Percentiles rank a stretch among this genome's conserved stretches.
Conservation (phyloP, 2,797 vertebrate species). For the Okamejei kenojei region DNA sequence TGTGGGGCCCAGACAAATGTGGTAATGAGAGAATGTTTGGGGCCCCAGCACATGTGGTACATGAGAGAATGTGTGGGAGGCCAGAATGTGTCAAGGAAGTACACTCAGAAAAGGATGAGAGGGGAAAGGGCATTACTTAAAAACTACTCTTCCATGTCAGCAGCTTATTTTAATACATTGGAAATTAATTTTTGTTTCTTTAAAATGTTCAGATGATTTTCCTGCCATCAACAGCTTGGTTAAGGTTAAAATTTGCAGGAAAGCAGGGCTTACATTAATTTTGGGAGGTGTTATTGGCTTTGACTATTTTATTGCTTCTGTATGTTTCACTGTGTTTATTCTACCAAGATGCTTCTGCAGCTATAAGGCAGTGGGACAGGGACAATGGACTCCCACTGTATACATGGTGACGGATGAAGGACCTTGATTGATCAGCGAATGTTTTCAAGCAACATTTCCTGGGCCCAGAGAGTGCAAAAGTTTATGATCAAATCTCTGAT, state of each 20-base stretch:
- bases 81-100: not conserved
- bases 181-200: not conserved
- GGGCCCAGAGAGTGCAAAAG: constrained; percentile 7
- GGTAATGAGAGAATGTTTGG: no score
- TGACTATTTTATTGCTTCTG: constrained; percentile 89
- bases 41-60: no score
- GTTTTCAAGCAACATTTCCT: not conserved
- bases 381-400: constrained; percentile 41
- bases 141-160: not conserved
- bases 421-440: constrained; percentile 37
- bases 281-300: constrained; percentile 78
- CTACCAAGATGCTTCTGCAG: constrained; percentile 51
- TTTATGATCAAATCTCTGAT: constrained; percentile 23
- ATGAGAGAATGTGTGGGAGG: not conserved
- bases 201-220: constrained; percentile 73
- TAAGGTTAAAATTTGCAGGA: constrained; percentile 89
- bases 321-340: constrained; percentile 80
- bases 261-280: constrained; percentile 86
- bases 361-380: constrained; percentile 50
- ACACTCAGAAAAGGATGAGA: not conserved
- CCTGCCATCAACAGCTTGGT: constrained; percentile 94
- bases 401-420: constrained; percentile 39
- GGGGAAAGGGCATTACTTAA: not conserved
- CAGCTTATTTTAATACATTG: not conserved
- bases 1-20: no score